phyloP scores from a whole-genome alignment of 2,113 vertebrate species.

The Azemiops feae region DNA sequence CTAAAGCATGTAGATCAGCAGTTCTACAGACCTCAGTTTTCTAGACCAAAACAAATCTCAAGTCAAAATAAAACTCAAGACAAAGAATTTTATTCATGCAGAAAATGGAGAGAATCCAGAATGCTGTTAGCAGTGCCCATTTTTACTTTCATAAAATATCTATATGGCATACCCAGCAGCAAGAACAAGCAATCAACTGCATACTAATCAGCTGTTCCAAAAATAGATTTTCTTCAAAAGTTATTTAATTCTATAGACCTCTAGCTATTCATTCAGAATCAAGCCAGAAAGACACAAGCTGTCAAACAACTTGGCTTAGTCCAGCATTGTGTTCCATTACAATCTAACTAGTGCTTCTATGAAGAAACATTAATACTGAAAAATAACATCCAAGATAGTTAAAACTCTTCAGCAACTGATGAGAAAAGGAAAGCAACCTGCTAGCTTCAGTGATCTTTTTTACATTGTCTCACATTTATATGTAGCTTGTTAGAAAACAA shows the following conservation, averaged over 20 bases:
- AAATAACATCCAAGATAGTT: background rate
- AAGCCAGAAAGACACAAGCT: background rate
- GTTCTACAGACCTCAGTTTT: background rate
- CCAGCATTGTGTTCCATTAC: background rate
- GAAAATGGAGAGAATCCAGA: background rate
- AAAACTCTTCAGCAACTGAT: background rate
- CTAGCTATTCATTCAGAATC: background rate
- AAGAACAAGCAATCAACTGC: background rate
- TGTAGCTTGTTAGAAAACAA: background rate
- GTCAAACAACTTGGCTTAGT: background rate
- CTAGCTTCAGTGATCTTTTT: background rate
- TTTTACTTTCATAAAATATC: background rate
- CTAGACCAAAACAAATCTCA: background rate
- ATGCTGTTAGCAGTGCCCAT: background rate
- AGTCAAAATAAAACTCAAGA: background rate
- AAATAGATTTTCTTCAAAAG: background rate
- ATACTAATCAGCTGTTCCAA: background rate
- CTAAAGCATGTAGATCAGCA: background rate
- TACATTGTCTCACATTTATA: background rate
- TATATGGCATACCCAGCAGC: background rate
- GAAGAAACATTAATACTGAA: background rate
- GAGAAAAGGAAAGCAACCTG: background rate
- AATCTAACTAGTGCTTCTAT: background rate
- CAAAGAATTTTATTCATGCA: background rate
- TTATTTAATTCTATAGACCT: background rate